Evolutionary conservation across 2,113 vertebrate species (phyloP).

Genomic region (Mungos mungo): DNA sequence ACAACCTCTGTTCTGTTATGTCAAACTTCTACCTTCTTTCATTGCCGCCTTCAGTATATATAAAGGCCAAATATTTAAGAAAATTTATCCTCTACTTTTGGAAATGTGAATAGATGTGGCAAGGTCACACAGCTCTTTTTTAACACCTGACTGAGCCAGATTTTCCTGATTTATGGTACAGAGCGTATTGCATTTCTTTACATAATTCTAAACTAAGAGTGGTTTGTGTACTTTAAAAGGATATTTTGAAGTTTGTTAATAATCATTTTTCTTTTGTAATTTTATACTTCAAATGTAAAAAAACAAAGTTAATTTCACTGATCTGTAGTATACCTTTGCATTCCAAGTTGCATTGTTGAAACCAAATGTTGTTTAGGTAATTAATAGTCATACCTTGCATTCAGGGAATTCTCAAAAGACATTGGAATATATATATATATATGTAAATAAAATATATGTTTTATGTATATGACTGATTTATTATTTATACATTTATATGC

Average conservation of each 20-base stretch:
- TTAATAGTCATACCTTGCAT: neutral
- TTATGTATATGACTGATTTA: too few relatives aligned
- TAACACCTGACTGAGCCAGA: neutral
- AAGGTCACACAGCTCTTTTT: neutral
- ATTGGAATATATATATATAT: too few relatives aligned
- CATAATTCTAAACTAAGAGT: constrained; percentile 8
- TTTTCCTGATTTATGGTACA: neutral
- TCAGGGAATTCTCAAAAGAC: neutral
- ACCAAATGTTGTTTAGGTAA: neutral
- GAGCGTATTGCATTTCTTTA: constrained; percentile 1
- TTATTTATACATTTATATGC: too few relatives aligned
- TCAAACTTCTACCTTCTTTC: neutral
- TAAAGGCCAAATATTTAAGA: neutral
- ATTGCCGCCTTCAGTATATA: neutral
- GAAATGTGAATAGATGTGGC: neutral
- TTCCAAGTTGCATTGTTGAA: neutral
- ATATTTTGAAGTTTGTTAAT: neutral
- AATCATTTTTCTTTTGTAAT: neutral
- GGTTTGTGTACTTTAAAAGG: neutral
- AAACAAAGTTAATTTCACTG: neutral
- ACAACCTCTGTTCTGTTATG: neutral
- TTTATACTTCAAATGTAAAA: neutral
- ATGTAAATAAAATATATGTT: too few relatives aligned
- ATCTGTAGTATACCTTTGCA: neutral
- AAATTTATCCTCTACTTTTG: neutral